Percentiles rank a stretch among this genome's conserved stretches.
Conservation (phyloP, 2,888 invertebrate genomes). For the Stomorhina lunata region DNA sequence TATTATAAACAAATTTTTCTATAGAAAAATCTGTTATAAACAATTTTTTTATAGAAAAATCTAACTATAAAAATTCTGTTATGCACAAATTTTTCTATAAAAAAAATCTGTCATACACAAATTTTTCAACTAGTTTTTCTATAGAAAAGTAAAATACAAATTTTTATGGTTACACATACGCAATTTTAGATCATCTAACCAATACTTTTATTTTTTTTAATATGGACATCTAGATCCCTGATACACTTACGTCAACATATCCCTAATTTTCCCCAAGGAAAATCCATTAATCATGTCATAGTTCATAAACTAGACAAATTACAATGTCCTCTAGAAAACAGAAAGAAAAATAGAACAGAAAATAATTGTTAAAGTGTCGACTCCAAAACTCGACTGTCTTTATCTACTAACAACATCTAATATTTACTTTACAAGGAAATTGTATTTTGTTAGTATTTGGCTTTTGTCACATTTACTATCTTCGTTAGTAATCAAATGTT, state of each 20-base stretch:
- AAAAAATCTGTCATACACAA: no score
- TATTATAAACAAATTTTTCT: no score
- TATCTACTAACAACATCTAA: conserved; percentile 51
- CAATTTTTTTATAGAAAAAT: no score
- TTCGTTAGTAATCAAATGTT: conserved; percentile 55
- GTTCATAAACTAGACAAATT: conserved; percentile 35
- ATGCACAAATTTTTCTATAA: no score
- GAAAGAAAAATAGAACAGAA: neutral
- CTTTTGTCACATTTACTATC: conserved; percentile 62
- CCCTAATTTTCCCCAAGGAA: neutral
- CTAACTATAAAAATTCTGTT: no score
- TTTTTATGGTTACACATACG: no score
- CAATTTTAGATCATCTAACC: no score
- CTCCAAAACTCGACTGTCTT: conserved; percentile 3
- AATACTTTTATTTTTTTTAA: no score
- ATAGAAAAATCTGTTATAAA: no score
- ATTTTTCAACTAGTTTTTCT: no score
- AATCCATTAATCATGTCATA: conserved; percentile 49
- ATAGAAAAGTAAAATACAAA: no score
- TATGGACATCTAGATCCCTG: neutral
- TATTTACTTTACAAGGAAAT: conserved; percentile 44
- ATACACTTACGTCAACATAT: neutral
- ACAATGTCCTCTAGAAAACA: neutral
- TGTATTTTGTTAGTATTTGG: conserved; percentile 27
- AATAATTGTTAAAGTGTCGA: conserved; percentile 13